A percentile compares a stretch with the other conserved stretches of the same genome.
These are phyloP conservation scores for Hydrolagus colliei DNA, from an alignment of 2,797 vertebrate species.

Conservation along the genomic window DNA sequence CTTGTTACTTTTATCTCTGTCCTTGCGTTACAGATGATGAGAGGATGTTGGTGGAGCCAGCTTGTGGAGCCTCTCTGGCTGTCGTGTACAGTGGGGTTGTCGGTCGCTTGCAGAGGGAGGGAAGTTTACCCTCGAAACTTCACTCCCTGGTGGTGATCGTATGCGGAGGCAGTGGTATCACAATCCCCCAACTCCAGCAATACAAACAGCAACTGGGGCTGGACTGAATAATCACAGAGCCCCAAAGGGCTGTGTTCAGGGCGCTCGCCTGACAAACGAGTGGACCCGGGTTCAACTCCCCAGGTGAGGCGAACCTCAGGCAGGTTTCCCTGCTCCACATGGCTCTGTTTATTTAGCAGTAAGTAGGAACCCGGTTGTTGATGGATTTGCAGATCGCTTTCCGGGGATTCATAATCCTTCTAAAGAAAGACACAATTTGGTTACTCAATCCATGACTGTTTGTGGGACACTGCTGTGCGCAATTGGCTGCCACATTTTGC, in stretches of 20 bases:
- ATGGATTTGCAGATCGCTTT: too few species aligned
- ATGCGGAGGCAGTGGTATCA: conserved; percentile 49
- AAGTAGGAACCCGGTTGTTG: too few species aligned
- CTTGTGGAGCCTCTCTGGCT: conserved; percentile 47
- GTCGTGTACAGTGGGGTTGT: conserved; percentile 47
- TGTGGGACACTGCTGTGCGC: too few species aligned
- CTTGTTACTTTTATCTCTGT: too few species aligned
- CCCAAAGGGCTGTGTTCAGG: neutral
- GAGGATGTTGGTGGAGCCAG: conserved; percentile 49
- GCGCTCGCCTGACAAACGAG: too few species aligned
- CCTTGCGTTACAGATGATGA: conserved; percentile 45
- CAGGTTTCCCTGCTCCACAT: neutral
- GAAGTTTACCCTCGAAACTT: conserved; percentile 41
- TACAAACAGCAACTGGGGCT: conserved; percentile 19
- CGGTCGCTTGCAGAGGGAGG: conserved; percentile 42
- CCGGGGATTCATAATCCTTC: neutral
- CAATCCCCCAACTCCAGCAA: conserved; percentile 40
- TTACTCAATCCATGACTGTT: too few species aligned
- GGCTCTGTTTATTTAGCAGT: too few species aligned
- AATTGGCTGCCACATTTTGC: too few species aligned
- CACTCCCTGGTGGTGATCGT: conserved; percentile 47
- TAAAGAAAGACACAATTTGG: neutral
- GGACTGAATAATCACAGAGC: neutral
- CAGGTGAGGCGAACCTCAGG: neutral
- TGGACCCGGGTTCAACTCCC: too few species aligned